Evolutionary conservation across 2,888 invertebrate genomes (phyloP).

Genomic region (Caenorhabditis becei): DNA sequence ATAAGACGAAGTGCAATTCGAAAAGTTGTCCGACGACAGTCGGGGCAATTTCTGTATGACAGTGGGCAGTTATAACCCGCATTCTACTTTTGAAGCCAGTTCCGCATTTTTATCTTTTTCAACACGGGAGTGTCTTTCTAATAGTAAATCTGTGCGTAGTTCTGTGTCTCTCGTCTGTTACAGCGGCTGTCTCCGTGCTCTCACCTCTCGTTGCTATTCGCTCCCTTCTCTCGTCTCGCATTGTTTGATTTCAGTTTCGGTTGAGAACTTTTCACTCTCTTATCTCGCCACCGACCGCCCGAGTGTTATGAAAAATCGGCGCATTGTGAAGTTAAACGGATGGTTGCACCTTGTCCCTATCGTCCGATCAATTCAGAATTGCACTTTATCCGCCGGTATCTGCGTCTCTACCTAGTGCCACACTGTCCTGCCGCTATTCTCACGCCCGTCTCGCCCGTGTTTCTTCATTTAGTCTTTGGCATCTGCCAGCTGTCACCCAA

Average conservation of each 20-base stretch:
- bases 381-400: constrained; percentile 32
- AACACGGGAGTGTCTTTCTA: neutral
- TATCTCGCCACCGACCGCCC: constrained; percentile 12
- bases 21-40: neutral
- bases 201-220: constrained; percentile 17
- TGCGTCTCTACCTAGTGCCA: constrained; percentile 18
- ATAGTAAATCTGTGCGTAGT: neutral
- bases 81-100: neutral
- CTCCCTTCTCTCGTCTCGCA: constrained; percentile 25
- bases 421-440: constrained; percentile 8
- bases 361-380: constrained; percentile 13
- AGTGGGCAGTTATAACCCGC: too few species aligned
- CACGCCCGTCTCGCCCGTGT: constrained; percentile 14
- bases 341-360: neutral
- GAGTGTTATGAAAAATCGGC: constrained; percentile 9
- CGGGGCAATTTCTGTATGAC: neutral
- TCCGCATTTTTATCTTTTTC: neutral
- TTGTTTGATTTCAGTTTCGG: constrained; percentile 50
- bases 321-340: neutral
- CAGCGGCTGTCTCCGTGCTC: constrained; percentile 29
- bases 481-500: constrained; percentile 25
- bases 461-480: constrained; percentile 13
- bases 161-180: constrained; percentile 14
- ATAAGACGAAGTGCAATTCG: neutral
- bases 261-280: constrained; percentile 15